These are phyloP conservation scores for Oenanthe oenanthe DNA, from an alignment of 2,113 vertebrate species.

Conservation along the genomic window DNA sequence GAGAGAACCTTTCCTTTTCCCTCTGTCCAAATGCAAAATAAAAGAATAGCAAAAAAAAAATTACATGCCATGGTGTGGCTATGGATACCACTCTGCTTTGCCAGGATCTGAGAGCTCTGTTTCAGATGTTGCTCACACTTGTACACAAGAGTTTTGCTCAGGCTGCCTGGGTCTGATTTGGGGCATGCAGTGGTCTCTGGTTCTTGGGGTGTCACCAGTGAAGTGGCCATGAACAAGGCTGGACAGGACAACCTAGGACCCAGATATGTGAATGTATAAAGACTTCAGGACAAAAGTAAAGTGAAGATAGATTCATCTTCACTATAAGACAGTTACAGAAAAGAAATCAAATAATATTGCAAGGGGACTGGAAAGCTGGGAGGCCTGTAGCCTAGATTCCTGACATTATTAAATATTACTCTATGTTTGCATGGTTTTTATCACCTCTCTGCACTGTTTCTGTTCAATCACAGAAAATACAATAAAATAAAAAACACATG, in stretches of 20 bases:
- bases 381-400: background rate
- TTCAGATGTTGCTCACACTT: background rate
- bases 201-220: background rate
- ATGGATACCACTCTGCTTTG: background rate
- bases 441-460: conserved; percentile 3
- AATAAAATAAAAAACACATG: conserved; percentile 26
- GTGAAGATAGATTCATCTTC: background rate
- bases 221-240: background rate
- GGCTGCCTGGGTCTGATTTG: background rate
- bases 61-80: background rate
- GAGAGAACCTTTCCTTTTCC: background rate
- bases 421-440: conserved; percentile 18
- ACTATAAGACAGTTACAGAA: background rate
- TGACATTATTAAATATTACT: background rate
- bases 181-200: background rate
- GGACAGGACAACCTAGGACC: background rate
- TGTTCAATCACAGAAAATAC: background rate
- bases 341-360: background rate
- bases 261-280: background rate
- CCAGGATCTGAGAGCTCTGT: background rate
- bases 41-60: background rate
- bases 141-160: background rate
- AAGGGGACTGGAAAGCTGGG: background rate
- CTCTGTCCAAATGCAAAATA: background rate
- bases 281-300: background rate